phyloP scores from a whole-genome alignment of 2,888 invertebrate genomes.

The Papilio elwesi region DNA sequence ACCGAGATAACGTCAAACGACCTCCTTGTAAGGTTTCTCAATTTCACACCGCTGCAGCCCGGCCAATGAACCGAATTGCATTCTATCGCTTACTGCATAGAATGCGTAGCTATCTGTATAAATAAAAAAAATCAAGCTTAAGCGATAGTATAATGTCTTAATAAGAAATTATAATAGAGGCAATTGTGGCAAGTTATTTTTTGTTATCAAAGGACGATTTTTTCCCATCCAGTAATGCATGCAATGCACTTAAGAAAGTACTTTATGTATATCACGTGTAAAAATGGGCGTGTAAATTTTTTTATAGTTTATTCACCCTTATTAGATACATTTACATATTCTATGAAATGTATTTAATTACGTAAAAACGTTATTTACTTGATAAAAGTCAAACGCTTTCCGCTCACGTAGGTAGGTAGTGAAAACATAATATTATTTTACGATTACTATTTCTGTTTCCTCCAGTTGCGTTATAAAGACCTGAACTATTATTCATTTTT shows the following conservation, averaged over 20 bases:
- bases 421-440: neutral
- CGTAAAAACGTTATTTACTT: too few relatives aligned
- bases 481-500: neutral
- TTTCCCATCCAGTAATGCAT: too few relatives aligned
- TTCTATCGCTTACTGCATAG: conserved; percentile 12
- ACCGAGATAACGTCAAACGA: conserved; percentile 10
- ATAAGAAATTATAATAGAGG: neutral
- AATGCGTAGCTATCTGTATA: neutral
- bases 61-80: conserved; percentile 27
- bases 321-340: too few relatives aligned
- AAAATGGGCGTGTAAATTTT: too few relatives aligned
- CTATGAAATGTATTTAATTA: too few relatives aligned
- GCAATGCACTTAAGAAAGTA: too few relatives aligned
- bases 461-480: neutral
- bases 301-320: too few relatives aligned
- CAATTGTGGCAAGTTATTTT: too few relatives aligned
- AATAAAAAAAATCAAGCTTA: neutral
- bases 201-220: too few relatives aligned
- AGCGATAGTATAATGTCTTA: neutral
- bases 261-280: too few relatives aligned
- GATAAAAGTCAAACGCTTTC: neutral
- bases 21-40: conserved; percentile 30
- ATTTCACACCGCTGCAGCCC: conserved; percentile 16
- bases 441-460: neutral
- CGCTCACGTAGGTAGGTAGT: too few relatives aligned